Evolutionary conservation across 2,113 vertebrate species (phyloP).

Genomic region (Microcebus tavaratra): DNA sequence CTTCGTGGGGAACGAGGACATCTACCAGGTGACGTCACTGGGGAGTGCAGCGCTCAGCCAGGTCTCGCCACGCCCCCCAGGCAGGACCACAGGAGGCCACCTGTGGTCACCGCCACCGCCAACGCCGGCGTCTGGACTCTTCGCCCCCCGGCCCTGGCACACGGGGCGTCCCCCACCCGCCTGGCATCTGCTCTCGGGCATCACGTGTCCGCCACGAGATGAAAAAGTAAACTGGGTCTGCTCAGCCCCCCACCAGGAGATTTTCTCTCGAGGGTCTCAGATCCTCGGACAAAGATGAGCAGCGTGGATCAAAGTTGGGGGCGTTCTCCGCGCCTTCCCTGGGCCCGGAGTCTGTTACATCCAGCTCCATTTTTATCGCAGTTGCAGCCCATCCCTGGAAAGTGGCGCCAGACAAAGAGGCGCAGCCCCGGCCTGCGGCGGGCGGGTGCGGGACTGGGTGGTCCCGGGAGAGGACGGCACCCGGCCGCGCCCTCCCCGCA

Average conservation of each 20-base stretch:
- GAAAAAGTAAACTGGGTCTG: not conserved
- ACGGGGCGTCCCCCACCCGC: not conserved
- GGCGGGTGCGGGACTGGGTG: fast-evolving
- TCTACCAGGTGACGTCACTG: not conserved
- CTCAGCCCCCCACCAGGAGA: not conserved
- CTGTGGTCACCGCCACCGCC: not conserved
- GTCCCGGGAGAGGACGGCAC: fast-evolving
- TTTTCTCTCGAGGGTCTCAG: not conserved
- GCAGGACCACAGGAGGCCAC: not conserved
- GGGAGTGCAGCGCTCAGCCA: not conserved
- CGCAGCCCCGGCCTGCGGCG: fast-evolving
- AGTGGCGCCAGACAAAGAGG: not conserved
- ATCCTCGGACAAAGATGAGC: not conserved
- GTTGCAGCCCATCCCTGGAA: not conserved
- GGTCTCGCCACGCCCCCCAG: not conserved
- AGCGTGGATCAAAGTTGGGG: not conserved
- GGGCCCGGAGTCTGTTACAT: not conserved
- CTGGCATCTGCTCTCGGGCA: fast-evolving
- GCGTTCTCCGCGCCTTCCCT: not conserved
- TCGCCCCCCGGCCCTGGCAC: not conserved
- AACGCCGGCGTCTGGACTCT: fast-evolving
- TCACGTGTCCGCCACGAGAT: fast-evolving
- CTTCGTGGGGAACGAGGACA: not conserved
- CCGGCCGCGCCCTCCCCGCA: fast-evolving
- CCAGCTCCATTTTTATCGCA: not conserved